Base-by-base conservation (phyloP, 2,888 invertebrate species). In the Clivina fossor region DNA sequence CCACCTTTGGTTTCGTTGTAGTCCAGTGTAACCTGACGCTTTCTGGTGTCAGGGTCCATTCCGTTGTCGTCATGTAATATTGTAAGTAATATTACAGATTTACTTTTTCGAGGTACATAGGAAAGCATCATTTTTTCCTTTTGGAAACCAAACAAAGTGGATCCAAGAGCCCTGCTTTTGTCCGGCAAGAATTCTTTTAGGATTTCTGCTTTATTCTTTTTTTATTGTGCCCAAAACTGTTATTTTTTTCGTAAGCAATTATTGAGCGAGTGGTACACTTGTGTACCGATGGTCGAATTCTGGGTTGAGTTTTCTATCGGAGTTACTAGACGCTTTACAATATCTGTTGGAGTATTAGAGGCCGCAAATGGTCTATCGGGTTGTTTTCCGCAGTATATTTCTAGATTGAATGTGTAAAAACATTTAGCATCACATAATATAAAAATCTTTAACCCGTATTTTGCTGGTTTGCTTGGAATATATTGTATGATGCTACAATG, bases 221-320 rank as follows among this genome's bases (percentile, higher is more conserved):
- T 57, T 57, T 18, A 49, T 28, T 30, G 57, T 60, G 11, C 61
- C 33, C 19, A 56, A 41, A 28, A 43, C 22, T n/a, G 15, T 38
- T 32, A 32, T 48, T 56, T 50, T 57, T 37, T 48, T 30, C 44
- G 4, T 30, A 13, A 53, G 33, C 44, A 53, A 44, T 4, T 43
- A 19, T 4, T 22, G 9, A 2, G 49, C 51, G 2, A 56, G 40
- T 5, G 58, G 51, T 38, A 43, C 41, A 30, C 58, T 55, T 15
- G 59, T 49, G 22, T 56, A 62, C 28, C 61, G 19, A 56, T 49
- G 16, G 63, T 65, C 30, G 66, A 58, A 56, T 64, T 66, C 35
- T 61, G 41, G 51, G 60, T 56, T 18, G 60, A 51, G 22, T 57
- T 37, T 38, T 57, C 49, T 37, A 56, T 57, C 24, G 53, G 56